Evolutionary conservation across 2,113 vertebrate genomes (phyloP), one percentile per base, ranked within the genome.

Genomic region (Ranitomeya imitator): DNA sequence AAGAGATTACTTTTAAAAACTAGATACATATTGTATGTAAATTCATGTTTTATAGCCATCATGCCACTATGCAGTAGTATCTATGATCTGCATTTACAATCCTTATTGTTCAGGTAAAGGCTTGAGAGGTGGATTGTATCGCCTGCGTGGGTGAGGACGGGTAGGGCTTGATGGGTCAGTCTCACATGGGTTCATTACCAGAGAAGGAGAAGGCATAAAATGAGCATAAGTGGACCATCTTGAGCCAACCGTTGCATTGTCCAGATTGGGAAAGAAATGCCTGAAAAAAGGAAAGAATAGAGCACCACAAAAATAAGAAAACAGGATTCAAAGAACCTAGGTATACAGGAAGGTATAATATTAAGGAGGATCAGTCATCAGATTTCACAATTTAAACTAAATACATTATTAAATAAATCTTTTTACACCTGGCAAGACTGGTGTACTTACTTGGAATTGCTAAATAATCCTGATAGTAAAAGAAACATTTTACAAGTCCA

Each of bases 201-300:
- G 96, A 94, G 96, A 95, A 92, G 96, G 93, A 95, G 92, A 96
- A 93, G 96, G 96, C 93, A 97, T 97, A 93, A 99, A 96, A 93
- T 97, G 97, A 94, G 96, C 95, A 91, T 95, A 95, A 92, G 96
- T 96, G 95, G 95, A 97, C 96, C 95, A 95, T 93, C 95, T 94
- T 1, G 94, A 96, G 95, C 97, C 97, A 92, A 94, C 95, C 94
- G 95, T 93, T 93, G 97, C 96, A 93, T 96, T 95, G 92, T 98
- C 97, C 96, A 98, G 93, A 94, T 97, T 95, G 90, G 97, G 95
- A 98, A 55, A 98, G 95, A 97, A 98, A 97, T 96, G 98, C 96
- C 98, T 99, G 94, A 96, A 96, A 96, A 92, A 94, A 96, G 93
- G 91, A 94, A 92, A 95, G 92, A 94, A 93, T 91, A 93, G 45